Base-by-base conservation (phyloP, 2,113 vertebrate species). In the Oryzias curvinotus region DNA sequence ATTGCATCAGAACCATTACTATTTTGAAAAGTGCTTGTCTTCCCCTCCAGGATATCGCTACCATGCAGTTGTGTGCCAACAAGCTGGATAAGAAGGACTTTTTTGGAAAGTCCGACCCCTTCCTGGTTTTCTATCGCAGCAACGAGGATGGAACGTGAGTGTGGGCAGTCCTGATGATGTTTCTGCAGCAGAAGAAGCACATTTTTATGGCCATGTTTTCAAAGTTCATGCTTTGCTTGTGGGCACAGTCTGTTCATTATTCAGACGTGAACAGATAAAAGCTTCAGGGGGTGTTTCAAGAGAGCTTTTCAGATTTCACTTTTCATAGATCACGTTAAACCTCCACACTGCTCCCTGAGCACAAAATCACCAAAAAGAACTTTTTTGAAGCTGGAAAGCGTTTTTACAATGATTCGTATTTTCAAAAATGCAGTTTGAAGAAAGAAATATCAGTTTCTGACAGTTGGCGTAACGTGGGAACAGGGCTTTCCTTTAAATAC, bases 31-130 rank as follows among this genome's bases (percentile, higher is more conserved):
- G 6, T 43, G 15, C 17, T 44, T n/a, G 19, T 74, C 50, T 54
- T 30, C 48, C 44, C 58, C 75, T 67, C 14, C 77, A 99, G 97
- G 97, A 99, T 79, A 96, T 98, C 1, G 89, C 95, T 53, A 99
- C 97, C 0, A 97, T 99, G 97, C 97, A 99, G 90, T 80, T 99
- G 45, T 99, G 97, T 1, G 97, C 95, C 77, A 98, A 99, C 91
- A 98, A 98, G 85, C 91, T 99, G 84, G 97, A 99, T 91, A 99
- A 99, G 83, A 99, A 99, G 85, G 97, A 99, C 85, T 99, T 99
- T 89, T 99, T 99, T 1, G 97, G 97, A 55, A 99, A 98, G 85
- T 99, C 97, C 0, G 96, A 98, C 83, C 96, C 97, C 26, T 98
- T 99, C 89, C 91, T 99, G 12, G 96, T 99, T 62, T 99, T 99